These are phyloP conservation scores for Lepidocyrtinus sp. DNA, from an alignment of 2,888 invertebrate genomes.

Conservation along the genomic window DNA sequence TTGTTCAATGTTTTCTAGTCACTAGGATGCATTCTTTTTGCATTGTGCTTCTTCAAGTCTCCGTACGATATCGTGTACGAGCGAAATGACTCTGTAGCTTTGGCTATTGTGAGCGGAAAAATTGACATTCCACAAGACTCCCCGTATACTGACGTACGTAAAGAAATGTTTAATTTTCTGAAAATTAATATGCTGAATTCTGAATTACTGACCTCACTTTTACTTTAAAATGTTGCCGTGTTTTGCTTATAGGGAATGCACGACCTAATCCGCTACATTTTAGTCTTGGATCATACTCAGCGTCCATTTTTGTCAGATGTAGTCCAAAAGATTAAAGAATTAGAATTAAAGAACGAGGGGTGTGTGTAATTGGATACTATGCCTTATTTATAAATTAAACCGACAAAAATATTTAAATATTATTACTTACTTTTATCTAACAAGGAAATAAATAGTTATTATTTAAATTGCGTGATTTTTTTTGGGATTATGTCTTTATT, in stretches of 20 bases:
- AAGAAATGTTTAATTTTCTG: background rate
- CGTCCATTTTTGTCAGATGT: slow-evolving; percentile 84
- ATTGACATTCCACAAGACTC: slow-evolving; percentile 81
- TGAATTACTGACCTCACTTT: background rate
- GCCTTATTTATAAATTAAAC: background rate
- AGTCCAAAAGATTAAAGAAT: slow-evolving; percentile 78
- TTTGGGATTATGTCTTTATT: no score
- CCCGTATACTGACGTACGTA: slow-evolving; percentile 77
- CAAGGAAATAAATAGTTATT: background rate
- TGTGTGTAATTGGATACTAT: slow-evolving; percentile 74
- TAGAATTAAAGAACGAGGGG: slow-evolving; percentile 76
- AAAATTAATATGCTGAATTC: background rate
- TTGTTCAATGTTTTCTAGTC: slow-evolving; percentile 76
- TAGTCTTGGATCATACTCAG: slow-evolving; percentile 81
- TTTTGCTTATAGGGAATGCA: slow-evolving; percentile 78
- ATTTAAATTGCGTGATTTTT: no score
- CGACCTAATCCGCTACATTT: slow-evolving; percentile 80
- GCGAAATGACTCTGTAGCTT: slow-evolving; percentile 88
- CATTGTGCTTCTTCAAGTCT: slow-evolving; percentile 87
- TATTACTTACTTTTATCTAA: no score
- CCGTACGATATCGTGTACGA: slow-evolving; percentile 89
- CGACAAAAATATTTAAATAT: background rate
- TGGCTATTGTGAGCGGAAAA: slow-evolving; percentile 86
- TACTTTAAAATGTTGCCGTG: no score
- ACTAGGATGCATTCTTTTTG: slow-evolving; percentile 88